A percentile compares a stretch with the other conserved stretches of the same genome.
Conservation (phyloP, 2,113 vertebrate genomes). For the Poeciliopsis retropinna region DNA sequence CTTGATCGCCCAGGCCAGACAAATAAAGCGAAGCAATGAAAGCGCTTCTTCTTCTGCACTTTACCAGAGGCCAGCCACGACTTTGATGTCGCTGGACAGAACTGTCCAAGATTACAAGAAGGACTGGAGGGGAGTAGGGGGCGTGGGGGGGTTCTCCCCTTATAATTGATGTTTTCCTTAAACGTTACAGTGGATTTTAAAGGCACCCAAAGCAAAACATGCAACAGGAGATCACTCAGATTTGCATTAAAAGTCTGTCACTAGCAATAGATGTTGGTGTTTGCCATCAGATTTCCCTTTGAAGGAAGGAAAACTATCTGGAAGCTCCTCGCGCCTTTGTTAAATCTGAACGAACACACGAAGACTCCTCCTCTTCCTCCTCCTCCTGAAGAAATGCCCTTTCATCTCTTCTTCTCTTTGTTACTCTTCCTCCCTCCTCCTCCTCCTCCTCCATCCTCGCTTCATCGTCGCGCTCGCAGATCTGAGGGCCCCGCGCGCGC, state of each 20-base stretch:
- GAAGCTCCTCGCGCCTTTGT: constrained; percentile 62
- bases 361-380: constrained; percentile 50
- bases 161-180: constrained; percentile 31
- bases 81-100: constrained; percentile 42
- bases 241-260: constrained; percentile 57
- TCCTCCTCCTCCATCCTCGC: constrained; percentile 51
- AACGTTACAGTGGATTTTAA: constrained; percentile 28
- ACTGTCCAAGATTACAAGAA: constrained; percentile 28
- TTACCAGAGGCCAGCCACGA: constrained; percentile 2
- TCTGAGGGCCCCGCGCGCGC: constrained; percentile 63
- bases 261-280: constrained; percentile 46
- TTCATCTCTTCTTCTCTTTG: constrained; percentile 70
- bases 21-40: not conserved
- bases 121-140: not conserved
- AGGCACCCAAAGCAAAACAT: constrained; percentile 28
- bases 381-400: constrained; percentile 66
- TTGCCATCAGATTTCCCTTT: constrained; percentile 59
- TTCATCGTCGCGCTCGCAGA: constrained; percentile 51
- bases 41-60: not conserved
- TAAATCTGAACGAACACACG: constrained; percentile 62
- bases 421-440: constrained; percentile 55
- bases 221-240: constrained; percentile 44
- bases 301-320: constrained; percentile 60
- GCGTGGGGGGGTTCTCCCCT: not conserved
- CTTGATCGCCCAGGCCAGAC: not conserved